A percentile compares a stretch with the other conserved stretches of the same genome.
Conservation (phyloP, 2,888 invertebrate genomes). For the Chelonus formosanus region DNA sequence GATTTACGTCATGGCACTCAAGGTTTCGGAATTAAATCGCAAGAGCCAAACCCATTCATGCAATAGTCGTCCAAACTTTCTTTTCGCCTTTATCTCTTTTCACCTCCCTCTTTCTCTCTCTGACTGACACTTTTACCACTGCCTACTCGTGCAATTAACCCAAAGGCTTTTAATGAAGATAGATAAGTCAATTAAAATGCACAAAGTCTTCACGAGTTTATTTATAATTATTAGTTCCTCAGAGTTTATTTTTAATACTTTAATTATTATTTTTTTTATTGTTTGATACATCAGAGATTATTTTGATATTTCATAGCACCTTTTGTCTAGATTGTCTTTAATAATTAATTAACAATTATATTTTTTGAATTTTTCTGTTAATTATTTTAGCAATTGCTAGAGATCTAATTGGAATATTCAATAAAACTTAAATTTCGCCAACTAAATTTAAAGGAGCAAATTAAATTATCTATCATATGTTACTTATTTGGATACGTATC, state of each 20-base stretch:
- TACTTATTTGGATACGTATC: too few species aligned
- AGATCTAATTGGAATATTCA: too few species aligned
- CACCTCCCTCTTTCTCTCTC: background rate
- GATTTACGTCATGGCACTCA: conserved; percentile 51
- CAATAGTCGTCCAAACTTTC: conserved; percentile 31
- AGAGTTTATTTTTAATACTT: conserved; percentile 2
- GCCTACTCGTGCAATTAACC: conserved; percentile 52
- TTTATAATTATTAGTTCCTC: background rate
- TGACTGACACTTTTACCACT: background rate
- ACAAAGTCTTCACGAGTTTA: background rate
- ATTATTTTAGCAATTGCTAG: too few species aligned
- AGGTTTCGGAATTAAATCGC: conserved; percentile 55
- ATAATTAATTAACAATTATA: too few species aligned
- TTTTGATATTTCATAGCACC: too few species aligned
- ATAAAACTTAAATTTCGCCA: too few species aligned
- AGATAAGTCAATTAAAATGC: conserved; percentile 51
- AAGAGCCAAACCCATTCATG: conserved; percentile 20
- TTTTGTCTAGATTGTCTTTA: too few species aligned
- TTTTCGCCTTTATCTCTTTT: conserved; percentile 21
- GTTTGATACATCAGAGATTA: too few species aligned
- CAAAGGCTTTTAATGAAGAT: conserved; percentile 56
- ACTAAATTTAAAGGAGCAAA: too few species aligned
- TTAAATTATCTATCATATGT: too few species aligned
- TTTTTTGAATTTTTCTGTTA: too few species aligned
- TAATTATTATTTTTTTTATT: conserved; percentile 1